phyloP scores from a whole-genome alignment of 2,113 vertebrate species.

The Condylura cristata region DNA sequence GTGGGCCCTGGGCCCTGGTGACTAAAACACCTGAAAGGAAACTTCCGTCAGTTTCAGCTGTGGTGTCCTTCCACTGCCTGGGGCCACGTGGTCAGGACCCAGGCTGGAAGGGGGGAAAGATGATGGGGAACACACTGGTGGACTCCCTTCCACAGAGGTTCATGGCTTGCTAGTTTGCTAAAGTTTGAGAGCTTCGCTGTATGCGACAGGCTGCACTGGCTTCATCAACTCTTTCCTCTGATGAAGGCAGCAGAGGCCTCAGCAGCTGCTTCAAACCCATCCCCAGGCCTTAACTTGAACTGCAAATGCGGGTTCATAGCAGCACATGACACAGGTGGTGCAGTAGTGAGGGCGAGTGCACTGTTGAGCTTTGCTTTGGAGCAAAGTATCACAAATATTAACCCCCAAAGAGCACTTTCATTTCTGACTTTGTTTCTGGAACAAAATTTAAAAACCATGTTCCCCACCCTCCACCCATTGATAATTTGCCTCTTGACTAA shows the following conservation, averaged over 20 bases:
- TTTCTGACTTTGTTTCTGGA: slow-evolving; percentile 18
- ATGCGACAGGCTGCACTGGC: neutral
- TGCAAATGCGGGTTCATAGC: neutral
- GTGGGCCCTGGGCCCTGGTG: neutral
- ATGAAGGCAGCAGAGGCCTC: neutral
- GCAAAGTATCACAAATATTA: neutral
- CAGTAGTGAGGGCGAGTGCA: neutral
- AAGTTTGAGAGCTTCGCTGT: too few relatives aligned
- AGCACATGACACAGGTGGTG: neutral
- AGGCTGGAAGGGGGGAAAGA: neutral
- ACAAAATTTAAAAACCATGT: slow-evolving; percentile 26
- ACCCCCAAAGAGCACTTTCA: neutral
- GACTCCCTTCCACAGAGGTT: neutral
- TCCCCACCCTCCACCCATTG: neutral
- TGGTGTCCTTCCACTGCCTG: neutral
- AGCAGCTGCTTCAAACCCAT: neutral
- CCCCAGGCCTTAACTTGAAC: neutral
- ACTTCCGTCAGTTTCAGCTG: neutral
- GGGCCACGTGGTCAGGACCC: neutral
- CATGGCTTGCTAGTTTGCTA: neutral
- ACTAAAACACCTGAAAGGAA: neutral
- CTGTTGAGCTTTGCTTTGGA: neutral
- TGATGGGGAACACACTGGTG: too few relatives aligned
- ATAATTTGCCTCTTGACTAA: neutral
- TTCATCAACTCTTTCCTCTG: neutral